phyloP scores from a whole-genome alignment of 1,140 invertebrate species.

The Eciton burchellii region DNA sequence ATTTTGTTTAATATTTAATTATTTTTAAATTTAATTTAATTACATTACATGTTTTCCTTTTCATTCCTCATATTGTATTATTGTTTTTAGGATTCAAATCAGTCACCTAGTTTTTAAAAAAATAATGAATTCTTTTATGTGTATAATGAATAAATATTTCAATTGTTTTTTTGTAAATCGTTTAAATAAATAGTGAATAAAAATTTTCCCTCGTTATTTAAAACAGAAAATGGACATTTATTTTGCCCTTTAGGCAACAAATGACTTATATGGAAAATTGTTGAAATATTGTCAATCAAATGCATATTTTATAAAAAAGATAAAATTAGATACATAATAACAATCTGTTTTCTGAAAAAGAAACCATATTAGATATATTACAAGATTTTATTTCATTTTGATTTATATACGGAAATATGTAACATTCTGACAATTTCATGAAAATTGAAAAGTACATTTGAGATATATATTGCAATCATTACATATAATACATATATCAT shows the following conservation, averaged over 20 bases:
- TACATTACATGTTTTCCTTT: slow-evolving; percentile 14
- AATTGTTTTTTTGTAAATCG: slow-evolving; percentile 16
- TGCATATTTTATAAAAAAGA: slow-evolving; percentile 71
- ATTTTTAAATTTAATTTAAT: background rate
- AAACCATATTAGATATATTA: slow-evolving; percentile 4
- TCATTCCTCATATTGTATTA: background rate
- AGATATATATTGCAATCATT: slow-evolving; percentile 1
- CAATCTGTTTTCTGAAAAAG: background rate
- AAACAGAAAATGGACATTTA: slow-evolving; percentile 13
- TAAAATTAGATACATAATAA: slow-evolving; percentile 7
- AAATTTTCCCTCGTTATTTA: background rate
- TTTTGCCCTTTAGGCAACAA: background rate
- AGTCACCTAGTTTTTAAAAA: background rate
- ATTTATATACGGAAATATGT: slow-evolving; percentile 1
- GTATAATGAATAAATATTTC: background rate
- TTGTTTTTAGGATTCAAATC: background rate
- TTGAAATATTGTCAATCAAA: slow-evolving; percentile 31
- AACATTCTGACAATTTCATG: slow-evolving; percentile 17
- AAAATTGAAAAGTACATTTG: background rate
- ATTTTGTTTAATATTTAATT: background rate
- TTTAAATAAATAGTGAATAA: background rate
- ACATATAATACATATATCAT: background rate
- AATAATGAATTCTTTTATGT: background rate
- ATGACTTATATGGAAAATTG: no score
- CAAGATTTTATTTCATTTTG: slow-evolving; percentile 7